Evolutionary conservation across 2,888 invertebrate genomes (phyloP).

Genomic region (Cheilosia variabilis): DNA sequence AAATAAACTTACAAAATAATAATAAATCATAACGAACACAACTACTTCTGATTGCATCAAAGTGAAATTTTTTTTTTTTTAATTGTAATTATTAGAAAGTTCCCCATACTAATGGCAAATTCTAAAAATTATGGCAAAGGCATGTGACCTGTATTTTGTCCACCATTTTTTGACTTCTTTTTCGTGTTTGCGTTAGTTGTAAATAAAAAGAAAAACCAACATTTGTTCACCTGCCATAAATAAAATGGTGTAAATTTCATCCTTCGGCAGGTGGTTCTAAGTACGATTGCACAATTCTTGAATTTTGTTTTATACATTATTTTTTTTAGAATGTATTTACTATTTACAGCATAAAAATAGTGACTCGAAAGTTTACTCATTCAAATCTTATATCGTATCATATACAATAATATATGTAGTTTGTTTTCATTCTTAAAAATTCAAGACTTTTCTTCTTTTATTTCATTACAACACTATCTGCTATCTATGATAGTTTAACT

Average conservation of each 20-base stretch:
- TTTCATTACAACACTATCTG: conserved; percentile 13
- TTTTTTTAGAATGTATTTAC: conserved; percentile 25
- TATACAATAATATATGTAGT: conserved; percentile 24
- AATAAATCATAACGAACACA: conserved; percentile 66
- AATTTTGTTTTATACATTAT: conserved; percentile 29
- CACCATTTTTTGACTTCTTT: conserved; percentile 29
- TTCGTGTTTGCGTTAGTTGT: conserved; percentile 2
- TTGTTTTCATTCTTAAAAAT: conserved; percentile 35
- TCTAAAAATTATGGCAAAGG: conserved; percentile 60
- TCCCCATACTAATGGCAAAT: conserved; percentile 14
- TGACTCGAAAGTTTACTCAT: conserved; percentile 28
- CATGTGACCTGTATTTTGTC: conserved; percentile 42
- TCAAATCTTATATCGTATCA: conserved; percentile 10
- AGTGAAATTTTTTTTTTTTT: conserved; percentile 30
- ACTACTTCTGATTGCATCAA: conserved; percentile 58
- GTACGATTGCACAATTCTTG: conserved; percentile 73
- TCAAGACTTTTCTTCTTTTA: conserved; percentile 36
- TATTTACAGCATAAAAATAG: conserved; percentile 47
- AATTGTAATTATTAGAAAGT: conserved; percentile 27
- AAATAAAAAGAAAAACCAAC: conserved; percentile 22
- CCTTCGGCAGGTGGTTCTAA: conserved; percentile 52
- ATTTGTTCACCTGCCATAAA: conserved; percentile 22
- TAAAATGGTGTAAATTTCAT: not conserved
- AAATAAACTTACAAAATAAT: conserved; percentile 18
- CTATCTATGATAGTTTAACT: conserved; percentile 56